Percentiles rank a stretch among this genome's conserved stretches.
These are phyloP conservation scores for Lobophora halterata DNA, from an alignment of 2,888 invertebrate species.

Conservation along the genomic window DNA sequence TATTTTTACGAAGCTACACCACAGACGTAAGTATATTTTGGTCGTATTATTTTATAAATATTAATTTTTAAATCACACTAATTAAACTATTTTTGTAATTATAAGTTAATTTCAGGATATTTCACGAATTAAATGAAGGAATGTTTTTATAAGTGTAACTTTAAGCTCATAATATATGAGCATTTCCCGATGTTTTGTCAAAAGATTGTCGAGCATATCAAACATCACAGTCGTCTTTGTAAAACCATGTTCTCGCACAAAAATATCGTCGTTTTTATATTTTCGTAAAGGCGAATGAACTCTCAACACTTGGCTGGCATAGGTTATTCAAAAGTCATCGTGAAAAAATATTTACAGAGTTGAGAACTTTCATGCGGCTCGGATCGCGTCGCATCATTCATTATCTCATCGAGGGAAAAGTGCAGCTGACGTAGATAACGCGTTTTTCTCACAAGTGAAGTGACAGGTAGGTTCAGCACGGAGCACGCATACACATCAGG, in stretches of 20 bases:
- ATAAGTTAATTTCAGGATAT: too few species aligned
- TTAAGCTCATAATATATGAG: too few species aligned
- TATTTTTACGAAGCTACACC: constrained; percentile 17
- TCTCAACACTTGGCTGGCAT: constrained; percentile 28
- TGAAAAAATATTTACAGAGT: constrained; percentile 30
- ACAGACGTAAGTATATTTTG: too few species aligned
- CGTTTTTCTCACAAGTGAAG: constrained; percentile 9
- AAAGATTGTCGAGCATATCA: not conserved
- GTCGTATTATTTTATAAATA: too few species aligned
- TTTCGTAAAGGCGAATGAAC: constrained; percentile 33
- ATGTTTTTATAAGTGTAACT: too few species aligned
- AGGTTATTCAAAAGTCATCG: constrained; percentile 34
- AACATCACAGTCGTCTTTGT: constrained; percentile 21
- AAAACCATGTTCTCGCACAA: constrained; percentile 27
- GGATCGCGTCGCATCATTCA: constrained; percentile 18
- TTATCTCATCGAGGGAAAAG: constrained; percentile 34
- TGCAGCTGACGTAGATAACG: constrained; percentile 36
- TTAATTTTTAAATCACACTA: too few species aligned
- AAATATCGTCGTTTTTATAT: constrained; percentile 31
- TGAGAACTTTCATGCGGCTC: constrained; percentile 13
- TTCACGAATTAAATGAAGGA: too few species aligned
- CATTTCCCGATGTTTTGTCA: constrained; percentile 1
- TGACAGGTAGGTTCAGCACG: constrained; percentile 11
- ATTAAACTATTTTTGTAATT: too few species aligned
- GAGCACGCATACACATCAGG: constrained; percentile 33